Evolutionary conservation across 2,113 vertebrate species (phyloP), one percentile per base, ranked within the genome.

Genomic region (Ariopsis seemanni): DNA sequence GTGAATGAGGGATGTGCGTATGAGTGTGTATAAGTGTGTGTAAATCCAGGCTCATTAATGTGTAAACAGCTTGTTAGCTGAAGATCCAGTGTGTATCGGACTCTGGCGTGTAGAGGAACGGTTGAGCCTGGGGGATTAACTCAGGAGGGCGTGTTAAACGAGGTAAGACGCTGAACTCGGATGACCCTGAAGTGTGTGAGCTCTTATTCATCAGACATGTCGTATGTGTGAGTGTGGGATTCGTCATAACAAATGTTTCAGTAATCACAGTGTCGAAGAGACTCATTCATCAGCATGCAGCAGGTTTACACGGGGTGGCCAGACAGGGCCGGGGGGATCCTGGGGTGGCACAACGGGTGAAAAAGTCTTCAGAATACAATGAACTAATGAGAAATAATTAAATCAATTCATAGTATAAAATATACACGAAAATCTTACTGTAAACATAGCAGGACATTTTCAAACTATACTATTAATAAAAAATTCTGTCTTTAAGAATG

Each of bases 21-120:
- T 72, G 65, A 82, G 86, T 67, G n/a, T 42, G 62, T 63, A 12
- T 63, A n/a, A 27, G 63, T 60, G 63, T 71, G 67, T 71, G 27
- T 74, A 48, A 71, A 71, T 34, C 67, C 67, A 71, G 30, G 67
- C 67, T 71, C 9, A 30, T 71, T 71, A 71, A 71, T 34, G 27
- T 34, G 30, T 71, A 71, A 71, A 71, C 67, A 71, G 67, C 27
- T 71, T 34, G 30, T 34, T 34, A 71, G 27, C 67, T 71, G 67
- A 18, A 34, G 67, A 71, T 71, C 2, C 27, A 71, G 15, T 34
- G 67, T 42, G 69, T 48, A 18, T 72, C 69, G 9, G 69, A 30
- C 67, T 30, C 11, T 17, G 65, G 65, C n/a, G 20, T 62, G 20
- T 22, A 63, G 62, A 25, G 22, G 8, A n/a, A 10, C 62, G 62